These are phyloP conservation scores for Crambe crambe DNA, from an alignment of 37 sponge, comb jelly and placozoan genomes.

Conservation along the genomic window DNA sequence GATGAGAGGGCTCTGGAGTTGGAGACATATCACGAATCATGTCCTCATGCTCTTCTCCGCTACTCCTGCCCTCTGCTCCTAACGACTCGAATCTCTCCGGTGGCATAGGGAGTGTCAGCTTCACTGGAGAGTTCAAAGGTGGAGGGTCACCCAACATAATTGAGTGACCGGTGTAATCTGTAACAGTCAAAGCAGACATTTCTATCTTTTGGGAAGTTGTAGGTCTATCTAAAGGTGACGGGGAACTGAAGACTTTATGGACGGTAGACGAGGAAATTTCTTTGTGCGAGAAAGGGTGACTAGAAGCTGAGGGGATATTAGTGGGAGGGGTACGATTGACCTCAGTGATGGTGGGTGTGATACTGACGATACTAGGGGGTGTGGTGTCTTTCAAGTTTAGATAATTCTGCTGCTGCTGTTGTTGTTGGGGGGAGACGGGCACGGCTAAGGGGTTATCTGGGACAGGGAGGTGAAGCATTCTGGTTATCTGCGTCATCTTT, in stretches of 20 bases:
- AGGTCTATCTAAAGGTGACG: neutral
- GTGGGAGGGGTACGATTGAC: no score
- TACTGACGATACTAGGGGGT: neutral
- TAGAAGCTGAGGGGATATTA: neutral
- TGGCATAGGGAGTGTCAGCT: neutral
- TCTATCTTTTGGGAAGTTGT: neutral
- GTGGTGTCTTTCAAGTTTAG: neutral
- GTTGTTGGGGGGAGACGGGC: neutral
- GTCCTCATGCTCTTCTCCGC: neutral
- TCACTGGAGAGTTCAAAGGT: neutral
- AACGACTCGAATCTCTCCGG: neutral
- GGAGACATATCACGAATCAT: neutral
- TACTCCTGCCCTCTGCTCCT: neutral
- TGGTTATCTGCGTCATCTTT: constrained; percentile 61
- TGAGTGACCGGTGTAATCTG: neutral
- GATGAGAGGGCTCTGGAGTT: neutral
- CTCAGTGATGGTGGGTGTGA: neutral
- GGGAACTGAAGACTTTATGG: neutral
- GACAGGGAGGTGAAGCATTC: constrained; percentile 55
- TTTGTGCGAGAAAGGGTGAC: neutral
- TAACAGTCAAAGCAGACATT: neutral
- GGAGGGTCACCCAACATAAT: neutral
- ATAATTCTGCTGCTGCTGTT: neutral
- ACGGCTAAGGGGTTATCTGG: constrained; percentile 2
- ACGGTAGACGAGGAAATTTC: constrained; percentile 1